These are phyloP conservation scores for Dendrolimus kikuchii DNA, from an alignment of 1,140 invertebrate genomes.

Conservation along the genomic window DNA sequence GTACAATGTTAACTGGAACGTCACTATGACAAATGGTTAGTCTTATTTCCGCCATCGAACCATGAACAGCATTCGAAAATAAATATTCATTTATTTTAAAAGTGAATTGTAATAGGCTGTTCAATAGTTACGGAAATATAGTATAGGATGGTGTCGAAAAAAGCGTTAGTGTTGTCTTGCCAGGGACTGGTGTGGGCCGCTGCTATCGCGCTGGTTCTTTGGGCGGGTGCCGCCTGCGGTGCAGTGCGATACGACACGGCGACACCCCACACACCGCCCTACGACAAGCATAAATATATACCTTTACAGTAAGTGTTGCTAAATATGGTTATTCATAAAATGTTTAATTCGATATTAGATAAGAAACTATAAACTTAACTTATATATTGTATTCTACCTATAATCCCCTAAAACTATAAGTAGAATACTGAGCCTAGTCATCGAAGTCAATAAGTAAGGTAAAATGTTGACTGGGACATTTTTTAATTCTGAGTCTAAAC, in stretches of 20 bases:
- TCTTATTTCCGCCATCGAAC: constrained; percentile 26
- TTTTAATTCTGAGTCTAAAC: no score
- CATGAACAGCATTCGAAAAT: constrained; percentile 22
- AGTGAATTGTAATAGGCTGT: constrained; percentile 8
- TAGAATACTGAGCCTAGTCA: no score
- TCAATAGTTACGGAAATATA: neutral
- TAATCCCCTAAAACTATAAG: no score
- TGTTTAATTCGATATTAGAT: no score
- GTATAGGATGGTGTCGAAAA: constrained; percentile 24
- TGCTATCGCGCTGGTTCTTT: constrained; percentile 38
- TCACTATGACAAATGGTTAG: constrained; percentile 36
- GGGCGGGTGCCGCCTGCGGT: constrained; percentile 35
- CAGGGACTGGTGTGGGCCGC: constrained; percentile 40
- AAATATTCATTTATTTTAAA: constrained; percentile 13
- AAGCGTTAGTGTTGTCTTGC: constrained; percentile 34
- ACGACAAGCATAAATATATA: constrained; percentile 55
- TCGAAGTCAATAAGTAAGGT: no score
- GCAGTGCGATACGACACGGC: constrained; percentile 48
- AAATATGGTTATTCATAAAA: no score
- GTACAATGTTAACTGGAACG: constrained; percentile 46
- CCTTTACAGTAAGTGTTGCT: constrained; percentile 47
- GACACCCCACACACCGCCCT: constrained; percentile 28
- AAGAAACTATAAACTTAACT: no score
- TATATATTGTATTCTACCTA: no score
- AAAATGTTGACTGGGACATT: no score